Evolutionary conservation across 1,140 invertebrate genomes (phyloP).

Genomic region (Andrena cerasifolii): DNA sequence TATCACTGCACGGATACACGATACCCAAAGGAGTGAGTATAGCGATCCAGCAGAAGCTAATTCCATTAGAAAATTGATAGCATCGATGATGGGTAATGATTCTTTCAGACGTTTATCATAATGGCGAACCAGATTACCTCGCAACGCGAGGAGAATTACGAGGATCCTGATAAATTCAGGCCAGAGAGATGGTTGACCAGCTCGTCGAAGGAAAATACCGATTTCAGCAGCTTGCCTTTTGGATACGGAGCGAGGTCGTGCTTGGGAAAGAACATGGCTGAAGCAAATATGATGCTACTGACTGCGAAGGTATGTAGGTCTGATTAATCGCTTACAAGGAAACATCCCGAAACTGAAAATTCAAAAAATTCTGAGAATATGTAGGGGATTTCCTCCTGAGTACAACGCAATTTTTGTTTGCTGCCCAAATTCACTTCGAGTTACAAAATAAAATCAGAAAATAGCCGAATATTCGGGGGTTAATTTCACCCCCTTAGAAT

Average conservation of each 20-base stretch:
- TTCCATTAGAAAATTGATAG: background rate
- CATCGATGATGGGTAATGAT: background rate
- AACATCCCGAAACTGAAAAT: too few relatives aligned
- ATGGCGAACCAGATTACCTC: constrained; percentile 88
- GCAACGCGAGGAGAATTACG: constrained; percentile 87
- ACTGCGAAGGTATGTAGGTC: constrained; percentile 82
- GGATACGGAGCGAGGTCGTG: constrained; percentile 84
- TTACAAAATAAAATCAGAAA: too few relatives aligned
- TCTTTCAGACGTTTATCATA: constrained; percentile 86
- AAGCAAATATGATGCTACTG: constrained; percentile 83
- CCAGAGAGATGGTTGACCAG: constrained; percentile 87
- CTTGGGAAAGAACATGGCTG: constrained; percentile 84
- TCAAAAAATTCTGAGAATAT: too few relatives aligned
- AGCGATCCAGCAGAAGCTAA: too few relatives aligned
- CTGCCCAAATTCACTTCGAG: too few relatives aligned
- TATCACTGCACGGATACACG: constrained; percentile 86
- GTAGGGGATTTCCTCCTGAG: too few relatives aligned
- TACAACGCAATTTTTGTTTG: too few relatives aligned
- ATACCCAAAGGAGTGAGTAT: constrained; percentile 85
- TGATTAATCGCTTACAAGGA: background rate
- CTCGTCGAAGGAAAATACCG: constrained; percentile 74
- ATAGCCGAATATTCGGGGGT: too few relatives aligned
- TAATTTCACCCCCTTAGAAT: too few relatives aligned
- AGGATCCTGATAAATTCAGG: constrained; percentile 86
- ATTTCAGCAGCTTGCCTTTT: constrained; percentile 84